A percentile compares a stretch with the other conserved stretches of the same genome.
Conservation (phyloP, 2,888 invertebrate genomes). For the Ennomos erosarius region DNA sequence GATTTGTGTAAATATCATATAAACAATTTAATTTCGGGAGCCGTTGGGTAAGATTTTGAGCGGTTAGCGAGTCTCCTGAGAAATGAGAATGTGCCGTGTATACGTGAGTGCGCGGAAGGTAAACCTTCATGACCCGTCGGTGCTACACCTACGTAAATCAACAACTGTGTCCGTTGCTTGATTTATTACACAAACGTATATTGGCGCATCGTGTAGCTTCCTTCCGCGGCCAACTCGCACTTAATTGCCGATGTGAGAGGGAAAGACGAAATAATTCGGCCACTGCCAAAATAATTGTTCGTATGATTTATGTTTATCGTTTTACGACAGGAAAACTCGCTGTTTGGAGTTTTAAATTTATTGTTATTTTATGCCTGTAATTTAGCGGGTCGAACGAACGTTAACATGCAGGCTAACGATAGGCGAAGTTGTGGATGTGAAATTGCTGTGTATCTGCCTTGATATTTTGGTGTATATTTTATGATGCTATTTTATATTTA, state of each 20-base stretch:
- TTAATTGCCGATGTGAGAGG: slow-evolving; percentile 63
- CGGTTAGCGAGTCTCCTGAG: slow-evolving; percentile 12
- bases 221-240: slow-evolving; percentile 60
- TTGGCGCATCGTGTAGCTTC: slow-evolving; percentile 62
- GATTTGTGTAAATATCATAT: slow-evolving; percentile 28
- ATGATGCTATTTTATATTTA: slow-evolving; percentile 3
- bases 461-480: slow-evolving; percentile 12
- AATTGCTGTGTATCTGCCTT: slow-evolving; percentile 21
- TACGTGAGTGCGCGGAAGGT: slow-evolving; percentile 19
- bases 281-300: slow-evolving; percentile 61
- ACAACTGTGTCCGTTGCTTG: slow-evolving; percentile 57
- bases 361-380: slow-evolving; percentile 59
- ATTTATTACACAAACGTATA: slow-evolving; percentile 66
- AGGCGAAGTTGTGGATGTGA: slow-evolving; percentile 29
- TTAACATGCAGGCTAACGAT: slow-evolving; percentile 41
- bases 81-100: slow-evolving; percentile 11
- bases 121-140: slow-evolving; percentile 51
- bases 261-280: slow-evolving; percentile 66
- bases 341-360: slow-evolving; percentile 64
- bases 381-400: slow-evolving; percentile 48
- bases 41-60: slow-evolving; percentile 5
- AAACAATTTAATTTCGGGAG: slow-evolving; percentile 16
- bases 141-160: slow-evolving; percentile 61
- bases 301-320: slow-evolving; percentile 66
- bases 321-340: slow-evolving; percentile 62